Percentiles rank a stretch among this genome's conserved stretches.
Conservation (phyloP, 2,888 invertebrate genomes). For the Theodoxus fluviatilis region DNA sequence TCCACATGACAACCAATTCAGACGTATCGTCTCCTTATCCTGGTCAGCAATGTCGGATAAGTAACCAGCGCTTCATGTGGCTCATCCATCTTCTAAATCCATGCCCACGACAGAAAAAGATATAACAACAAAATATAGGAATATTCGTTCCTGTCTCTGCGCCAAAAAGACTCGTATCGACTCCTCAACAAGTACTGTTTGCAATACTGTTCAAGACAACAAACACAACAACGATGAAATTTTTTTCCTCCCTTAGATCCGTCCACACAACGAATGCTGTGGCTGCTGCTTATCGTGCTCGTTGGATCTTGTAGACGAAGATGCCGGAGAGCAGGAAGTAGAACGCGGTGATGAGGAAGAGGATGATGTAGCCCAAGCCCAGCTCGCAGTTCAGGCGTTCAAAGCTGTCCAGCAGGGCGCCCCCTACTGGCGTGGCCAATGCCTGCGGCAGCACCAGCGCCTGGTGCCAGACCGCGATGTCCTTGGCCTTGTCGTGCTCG, state of each 20-base stretch:
- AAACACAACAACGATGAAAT: too few relatives aligned
- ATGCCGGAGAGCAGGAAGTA: conserved; percentile 60
- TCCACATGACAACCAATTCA: too few relatives aligned
- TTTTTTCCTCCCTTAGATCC: too few relatives aligned
- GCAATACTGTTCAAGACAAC: too few relatives aligned
- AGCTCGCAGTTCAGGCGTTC: conserved; percentile 59
- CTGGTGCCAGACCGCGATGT: conserved; percentile 64
- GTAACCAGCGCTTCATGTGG: too few relatives aligned
- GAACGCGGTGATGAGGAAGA: conserved; percentile 56
- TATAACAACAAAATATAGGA: too few relatives aligned
- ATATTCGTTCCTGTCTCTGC: neutral
- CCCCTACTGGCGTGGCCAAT: conserved; percentile 62
- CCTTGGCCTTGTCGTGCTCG: conserved; percentile 60
- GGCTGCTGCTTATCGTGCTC: conserved; percentile 37
- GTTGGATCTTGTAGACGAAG: conserved; percentile 56
- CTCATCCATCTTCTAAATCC: too few relatives aligned
- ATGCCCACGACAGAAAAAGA: too few relatives aligned
- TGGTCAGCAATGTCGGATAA: too few relatives aligned
- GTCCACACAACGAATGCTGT: neutral
- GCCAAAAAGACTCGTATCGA: too few relatives aligned
- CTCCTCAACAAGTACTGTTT: too few relatives aligned
- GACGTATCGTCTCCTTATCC: too few relatives aligned
- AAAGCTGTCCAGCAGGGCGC: conserved; percentile 60
- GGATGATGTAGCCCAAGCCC: conserved; percentile 62
- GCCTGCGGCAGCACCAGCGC: conserved; percentile 63